Conservation (phyloP, 2,888 invertebrate species). For the Meghimatium bilineatum region DNA sequence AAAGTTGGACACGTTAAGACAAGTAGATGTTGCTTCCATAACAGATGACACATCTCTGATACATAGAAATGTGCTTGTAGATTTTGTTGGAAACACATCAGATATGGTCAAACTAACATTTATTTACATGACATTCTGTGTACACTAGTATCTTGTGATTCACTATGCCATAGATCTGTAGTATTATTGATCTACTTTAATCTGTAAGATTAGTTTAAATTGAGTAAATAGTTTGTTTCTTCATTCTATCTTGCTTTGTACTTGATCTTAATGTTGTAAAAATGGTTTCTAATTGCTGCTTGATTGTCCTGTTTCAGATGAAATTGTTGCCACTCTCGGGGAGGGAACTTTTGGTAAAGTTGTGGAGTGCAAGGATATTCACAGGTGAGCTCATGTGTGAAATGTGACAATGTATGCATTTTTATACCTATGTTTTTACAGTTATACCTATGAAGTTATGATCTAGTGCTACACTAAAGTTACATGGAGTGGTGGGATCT, state of each 20-base stretch:
- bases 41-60: no score
- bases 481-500: no score
- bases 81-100: no score
- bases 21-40: no score
- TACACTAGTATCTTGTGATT: neutral
- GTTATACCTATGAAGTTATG: no score
- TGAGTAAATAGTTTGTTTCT: neutral
- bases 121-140: neutral
- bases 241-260: neutral
- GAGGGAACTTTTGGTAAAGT: conserved; percentile 99
- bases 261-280: neutral
- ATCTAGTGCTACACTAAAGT: no score
- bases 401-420: no score
- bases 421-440: no score
- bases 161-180: neutral
- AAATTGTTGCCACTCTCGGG: conserved; percentile 97
- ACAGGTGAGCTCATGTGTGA: conserved; percentile 87
- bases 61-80: no score
- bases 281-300: conserved; percentile 6
- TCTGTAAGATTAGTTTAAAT: neutral
- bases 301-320: conserved; percentile 84
- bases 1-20: no score
- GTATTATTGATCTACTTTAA: neutral
- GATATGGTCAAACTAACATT: no score
- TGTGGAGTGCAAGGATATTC: conserved; percentile 95